Evolutionary conservation across 1,140 invertebrate species (phyloP).

Genomic region (Melitaea cinxia): DNA sequence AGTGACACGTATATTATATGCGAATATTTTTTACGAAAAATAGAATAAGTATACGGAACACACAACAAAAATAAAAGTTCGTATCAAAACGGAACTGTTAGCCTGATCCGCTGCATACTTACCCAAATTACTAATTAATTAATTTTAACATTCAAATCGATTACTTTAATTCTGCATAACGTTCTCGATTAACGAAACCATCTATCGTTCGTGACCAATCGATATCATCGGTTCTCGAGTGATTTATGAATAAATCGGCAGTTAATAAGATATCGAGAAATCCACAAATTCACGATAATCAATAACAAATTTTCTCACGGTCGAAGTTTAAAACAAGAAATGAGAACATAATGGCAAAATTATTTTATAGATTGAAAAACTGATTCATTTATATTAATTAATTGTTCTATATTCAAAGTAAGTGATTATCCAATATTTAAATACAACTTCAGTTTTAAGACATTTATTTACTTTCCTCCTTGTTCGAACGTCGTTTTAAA

Average conservation of each 20-base stretch:
- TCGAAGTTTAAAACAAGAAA: not conserved
- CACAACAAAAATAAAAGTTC: not conserved
- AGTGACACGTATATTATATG: too few relatives aligned
- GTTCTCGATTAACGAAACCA: slow-evolving; percentile 19
- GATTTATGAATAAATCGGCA: slow-evolving; percentile 61
- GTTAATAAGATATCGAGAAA: slow-evolving; percentile 41
- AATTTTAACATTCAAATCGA: slow-evolving; percentile 20
- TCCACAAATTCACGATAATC: slow-evolving; percentile 51
- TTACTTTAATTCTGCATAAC: slow-evolving; percentile 36
- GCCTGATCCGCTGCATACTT: not conserved
- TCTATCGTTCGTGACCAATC: slow-evolving; percentile 52
- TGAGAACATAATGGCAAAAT: not conserved
- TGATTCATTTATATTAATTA: too few relatives aligned
- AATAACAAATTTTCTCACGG: slow-evolving; percentile 55
- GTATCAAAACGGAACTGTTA: not conserved
- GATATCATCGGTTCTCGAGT: slow-evolving; percentile 48
- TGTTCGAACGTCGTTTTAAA: too few relatives aligned
- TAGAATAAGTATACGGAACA: not conserved
- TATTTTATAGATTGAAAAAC: too few relatives aligned
- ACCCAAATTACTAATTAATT: slow-evolving; percentile 15
- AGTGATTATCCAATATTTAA: too few relatives aligned
- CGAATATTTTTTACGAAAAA: not conserved
- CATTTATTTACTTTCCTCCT: too few relatives aligned
- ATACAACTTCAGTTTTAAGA: too few relatives aligned
- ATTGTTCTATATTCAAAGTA: too few relatives aligned